These are phyloP conservation scores for Plusia festucae DNA, from an alignment of 2,888 invertebrate genomes.

Conservation along the genomic window DNA sequence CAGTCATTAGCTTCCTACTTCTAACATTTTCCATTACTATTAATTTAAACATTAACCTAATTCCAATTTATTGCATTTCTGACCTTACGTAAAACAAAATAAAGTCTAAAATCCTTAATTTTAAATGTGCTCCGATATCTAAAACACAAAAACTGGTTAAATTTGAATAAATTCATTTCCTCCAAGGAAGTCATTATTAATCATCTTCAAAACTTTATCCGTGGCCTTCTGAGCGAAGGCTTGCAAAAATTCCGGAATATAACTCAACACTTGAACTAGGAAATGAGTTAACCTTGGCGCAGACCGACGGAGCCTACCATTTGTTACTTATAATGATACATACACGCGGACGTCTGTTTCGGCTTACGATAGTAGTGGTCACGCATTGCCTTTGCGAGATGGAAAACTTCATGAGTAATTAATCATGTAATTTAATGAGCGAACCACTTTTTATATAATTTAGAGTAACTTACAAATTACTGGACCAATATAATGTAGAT, in stretches of 20 bases:
- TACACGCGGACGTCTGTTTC: conserved; percentile 14
- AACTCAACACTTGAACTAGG: conserved; percentile 59
- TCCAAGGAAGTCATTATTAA: conserved; percentile 81
- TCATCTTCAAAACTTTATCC: conserved; percentile 78
- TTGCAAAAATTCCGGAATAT: conserved; percentile 80
- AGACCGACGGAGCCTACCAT: conserved; percentile 57
- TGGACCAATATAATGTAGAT: too few relatives aligned
- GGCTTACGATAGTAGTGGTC: conserved; percentile 2
- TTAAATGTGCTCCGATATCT: not conserved
- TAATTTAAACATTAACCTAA: conserved; percentile 16
- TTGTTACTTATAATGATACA: conserved; percentile 34
- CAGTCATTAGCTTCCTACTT: conserved; percentile 9
- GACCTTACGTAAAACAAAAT: not conserved
- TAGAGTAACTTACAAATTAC: not conserved
- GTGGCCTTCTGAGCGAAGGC: conserved; percentile 60
- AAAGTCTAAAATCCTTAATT: conserved; percentile 8
- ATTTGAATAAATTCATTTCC: conserved; percentile 65
- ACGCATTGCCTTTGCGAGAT: not conserved
- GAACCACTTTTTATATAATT: conserved; percentile 8
- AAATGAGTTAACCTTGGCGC: conserved; percentile 62
- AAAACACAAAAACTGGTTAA: conserved; percentile 37
- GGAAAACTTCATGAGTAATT: not conserved
- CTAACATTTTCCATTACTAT: conserved; percentile 20
- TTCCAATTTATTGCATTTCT: conserved; percentile 3
- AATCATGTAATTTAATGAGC: conserved; percentile 19